phyloP scores from a whole-genome alignment of 1,140 invertebrate genomes.

The Platorchestia sp. region DNA sequence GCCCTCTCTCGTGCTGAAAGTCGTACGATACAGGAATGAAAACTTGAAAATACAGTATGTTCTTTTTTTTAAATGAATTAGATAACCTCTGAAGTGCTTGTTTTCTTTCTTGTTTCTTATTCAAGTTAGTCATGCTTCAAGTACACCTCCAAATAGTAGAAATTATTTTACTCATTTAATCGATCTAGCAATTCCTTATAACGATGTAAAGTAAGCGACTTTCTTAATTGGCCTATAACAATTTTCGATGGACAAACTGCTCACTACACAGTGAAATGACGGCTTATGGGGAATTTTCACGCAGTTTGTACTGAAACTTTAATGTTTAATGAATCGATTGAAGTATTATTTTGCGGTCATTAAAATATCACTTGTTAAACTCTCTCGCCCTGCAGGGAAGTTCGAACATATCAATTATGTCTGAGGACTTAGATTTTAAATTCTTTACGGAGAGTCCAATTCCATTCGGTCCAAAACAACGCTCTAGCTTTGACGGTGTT shows the following conservation, averaged over 20 bases:
- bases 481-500: background rate
- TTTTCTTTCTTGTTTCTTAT: background rate
- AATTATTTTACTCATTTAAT: too few relatives aligned
- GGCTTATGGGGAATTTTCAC: background rate
- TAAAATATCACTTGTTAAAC: background rate
- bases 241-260: too few relatives aligned
- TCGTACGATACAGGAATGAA: background rate
- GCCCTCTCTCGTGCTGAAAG: background rate
- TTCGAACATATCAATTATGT: background rate
- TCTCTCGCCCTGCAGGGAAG: background rate
- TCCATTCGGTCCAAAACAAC: background rate
- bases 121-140: background rate
- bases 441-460: background rate
- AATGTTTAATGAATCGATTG: background rate
- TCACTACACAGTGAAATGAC: too few relatives aligned
- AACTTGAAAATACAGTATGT: background rate
- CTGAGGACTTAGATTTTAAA: background rate
- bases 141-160: too few relatives aligned
- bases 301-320: background rate
- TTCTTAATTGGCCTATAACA: too few relatives aligned
- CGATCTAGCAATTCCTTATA: too few relatives aligned
- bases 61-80: background rate
- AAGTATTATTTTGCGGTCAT: background rate
- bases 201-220: too few relatives aligned
- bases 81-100: background rate